Conservation (phyloP, 2,113 vertebrate genomes). For the Leucoraja erinaceus region DNA sequence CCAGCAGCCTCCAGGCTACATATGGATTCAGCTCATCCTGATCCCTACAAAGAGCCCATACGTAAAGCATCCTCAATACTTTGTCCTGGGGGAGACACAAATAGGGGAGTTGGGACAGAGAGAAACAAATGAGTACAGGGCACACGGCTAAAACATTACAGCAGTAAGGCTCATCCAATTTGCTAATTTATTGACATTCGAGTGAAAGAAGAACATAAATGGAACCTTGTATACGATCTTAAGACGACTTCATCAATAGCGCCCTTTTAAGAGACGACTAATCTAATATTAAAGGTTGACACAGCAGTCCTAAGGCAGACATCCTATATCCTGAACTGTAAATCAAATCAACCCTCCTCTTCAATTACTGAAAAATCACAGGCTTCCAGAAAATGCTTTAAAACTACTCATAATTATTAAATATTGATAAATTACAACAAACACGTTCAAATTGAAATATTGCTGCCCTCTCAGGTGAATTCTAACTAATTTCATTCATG, state of each 20-base stretch:
- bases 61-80: constrained; percentile 85
- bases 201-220: constrained; percentile 42
- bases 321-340: not conserved
- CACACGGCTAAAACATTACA: not conserved
- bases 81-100: constrained; percentile 66
- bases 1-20: constrained; percentile 85
- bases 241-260: constrained; percentile 46
- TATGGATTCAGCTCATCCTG: constrained; percentile 86
- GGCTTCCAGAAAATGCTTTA: not conserved
- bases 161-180: constrained; percentile 27
- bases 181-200: constrained; percentile 43
- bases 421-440: constrained; percentile 15
- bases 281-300: not conserved
- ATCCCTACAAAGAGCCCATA: constrained; percentile 93
- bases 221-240: constrained; percentile 43
- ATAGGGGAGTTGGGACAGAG: not conserved
- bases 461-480: not conserved
- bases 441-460: not conserved
- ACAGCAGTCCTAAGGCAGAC: not conserved
- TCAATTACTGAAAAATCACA: not conserved
- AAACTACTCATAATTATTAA: constrained; percentile 6
- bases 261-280: constrained; percentile 39
- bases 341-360: constrained; percentile 33
- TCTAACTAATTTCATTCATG: not conserved
- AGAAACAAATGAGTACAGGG: not conserved